Evolutionary conservation across 2,888 invertebrate genomes (phyloP), one percentile per base, ranked within the genome.

Genomic region (Coelopa pilipes): DNA sequence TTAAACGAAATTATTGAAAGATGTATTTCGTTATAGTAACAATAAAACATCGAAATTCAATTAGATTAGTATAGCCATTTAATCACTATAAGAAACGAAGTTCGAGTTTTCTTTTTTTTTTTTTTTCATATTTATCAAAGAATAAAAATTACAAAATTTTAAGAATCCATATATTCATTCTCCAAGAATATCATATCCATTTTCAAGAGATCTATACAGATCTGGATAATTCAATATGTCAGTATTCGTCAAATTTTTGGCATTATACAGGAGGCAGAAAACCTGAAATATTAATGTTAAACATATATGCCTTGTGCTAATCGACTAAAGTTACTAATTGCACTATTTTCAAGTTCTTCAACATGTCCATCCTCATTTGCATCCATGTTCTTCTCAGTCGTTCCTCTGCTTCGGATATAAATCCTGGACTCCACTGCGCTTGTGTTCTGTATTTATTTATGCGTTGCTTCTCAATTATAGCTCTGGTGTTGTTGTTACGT

Each of bases 321-420:
- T 53, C n/a, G n/a, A 24, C 17, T 13, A 21, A 17, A 59, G 79
- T 74, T 76, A 86, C 86, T 76, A 79, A 79, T 76, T 85, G 82
- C 1, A 83, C 81, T n/a, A 86, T 77, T 75, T 80, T 83, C 1
- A 80, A 77, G 45, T 80, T 82, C 19, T 75, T 80, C 0, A 86
- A 76, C 34, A 83, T 76, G 50, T 85, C 85, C 1, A 78, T 76
- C 21, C 85, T 82, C 79, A 81, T 82, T 60, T 82, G 80, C 70
- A 85, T 81, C 80, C 82, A 81, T 7, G 82, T 81, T 45, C 78
- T 68, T 9, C 84, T 89, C 81, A 94, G 91, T 19, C 92, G 90
- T 83, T 95, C 95, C 81, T 95, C 95, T 13, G 91, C 80, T 1
- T 86, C 81, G 10, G 85, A 85, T 65, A 87, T 85, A 67, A 83